Conservation (phyloP, 2,113 vertebrate genomes). For the Cairina moschata region DNA sequence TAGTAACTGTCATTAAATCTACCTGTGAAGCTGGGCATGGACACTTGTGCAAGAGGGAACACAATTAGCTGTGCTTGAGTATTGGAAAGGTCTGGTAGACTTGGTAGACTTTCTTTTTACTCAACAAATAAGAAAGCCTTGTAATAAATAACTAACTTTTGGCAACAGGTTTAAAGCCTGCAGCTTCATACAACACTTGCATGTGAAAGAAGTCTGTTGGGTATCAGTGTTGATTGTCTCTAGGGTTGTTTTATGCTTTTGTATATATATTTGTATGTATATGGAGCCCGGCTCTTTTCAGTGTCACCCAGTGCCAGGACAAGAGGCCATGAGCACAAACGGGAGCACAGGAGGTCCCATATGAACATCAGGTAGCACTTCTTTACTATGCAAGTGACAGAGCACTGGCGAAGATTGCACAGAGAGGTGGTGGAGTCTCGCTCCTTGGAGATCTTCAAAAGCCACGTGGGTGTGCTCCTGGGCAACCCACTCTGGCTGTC, state of each 20-base stretch:
- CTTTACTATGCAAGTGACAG: background rate
- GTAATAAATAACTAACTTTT: background rate
- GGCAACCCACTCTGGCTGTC: background rate
- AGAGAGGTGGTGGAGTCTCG: background rate
- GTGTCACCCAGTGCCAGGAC: background rate
- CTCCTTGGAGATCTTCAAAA: background rate
- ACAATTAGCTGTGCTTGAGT: background rate
- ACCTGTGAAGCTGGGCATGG: background rate
- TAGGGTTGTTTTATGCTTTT: background rate
- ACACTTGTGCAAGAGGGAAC: background rate
- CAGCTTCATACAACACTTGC: background rate
- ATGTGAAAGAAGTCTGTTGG: background rate
- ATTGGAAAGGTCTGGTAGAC: background rate
- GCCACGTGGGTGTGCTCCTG: background rate
- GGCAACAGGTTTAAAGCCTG: background rate
- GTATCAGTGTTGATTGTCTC: background rate
- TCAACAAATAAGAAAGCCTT: background rate
- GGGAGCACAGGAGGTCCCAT: background rate
- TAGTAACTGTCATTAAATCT: background rate
- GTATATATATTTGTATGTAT: background rate
- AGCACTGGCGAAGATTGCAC: background rate
- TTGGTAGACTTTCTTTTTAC: background rate
- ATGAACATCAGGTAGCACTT: background rate
- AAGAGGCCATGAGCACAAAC: background rate
- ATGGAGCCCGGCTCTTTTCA: background rate